These are phyloP conservation scores for Polyploca ridens DNA, from an alignment of 2,888 invertebrate species.

Conservation along the genomic window DNA sequence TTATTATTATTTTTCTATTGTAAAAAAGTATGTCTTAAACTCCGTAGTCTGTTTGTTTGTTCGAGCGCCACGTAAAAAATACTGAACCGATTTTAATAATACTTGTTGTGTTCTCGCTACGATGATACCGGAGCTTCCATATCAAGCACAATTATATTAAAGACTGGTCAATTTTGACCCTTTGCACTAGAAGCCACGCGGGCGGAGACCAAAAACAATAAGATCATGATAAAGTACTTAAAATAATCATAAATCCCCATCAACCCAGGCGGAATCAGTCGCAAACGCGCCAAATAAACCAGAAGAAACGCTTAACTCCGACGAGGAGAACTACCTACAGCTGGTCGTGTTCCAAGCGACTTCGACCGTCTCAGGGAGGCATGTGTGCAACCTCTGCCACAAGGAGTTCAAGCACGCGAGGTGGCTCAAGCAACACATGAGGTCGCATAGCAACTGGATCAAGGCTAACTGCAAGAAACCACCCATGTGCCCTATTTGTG, in stretches of 20 bases:
- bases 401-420: slow-evolving; percentile 86
- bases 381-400: slow-evolving; percentile 86
- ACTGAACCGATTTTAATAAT: too few relatives aligned
- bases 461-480: slow-evolving; percentile 87
- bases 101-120: too few relatives aligned
- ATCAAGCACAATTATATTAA: too few relatives aligned
- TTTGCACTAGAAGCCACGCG: too few relatives aligned
- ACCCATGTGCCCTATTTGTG: slow-evolving; percentile 85
- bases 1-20: too few relatives aligned
- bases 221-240: too few relatives aligned
- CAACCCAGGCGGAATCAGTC: slow-evolving; percentile 14
- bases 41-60: too few relatives aligned
- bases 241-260: neutral
- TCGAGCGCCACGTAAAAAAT: too few relatives aligned
- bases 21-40: too few relatives aligned
- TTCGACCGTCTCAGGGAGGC: slow-evolving; percentile 81
- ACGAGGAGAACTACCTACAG: slow-evolving; percentile 77
- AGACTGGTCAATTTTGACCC: too few relatives aligned
- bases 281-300: slow-evolving; percentile 49
- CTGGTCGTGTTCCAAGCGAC: slow-evolving; percentile 81
- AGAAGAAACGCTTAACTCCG: slow-evolving; percentile 60
- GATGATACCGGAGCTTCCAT: too few relatives aligned
- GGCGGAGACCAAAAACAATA: too few relatives aligned
- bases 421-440: slow-evolving; percentile 86
- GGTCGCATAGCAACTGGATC: slow-evolving; percentile 86